Conservation (phyloP, 2,888 invertebrate genomes). For the Sinelater perroti region DNA sequence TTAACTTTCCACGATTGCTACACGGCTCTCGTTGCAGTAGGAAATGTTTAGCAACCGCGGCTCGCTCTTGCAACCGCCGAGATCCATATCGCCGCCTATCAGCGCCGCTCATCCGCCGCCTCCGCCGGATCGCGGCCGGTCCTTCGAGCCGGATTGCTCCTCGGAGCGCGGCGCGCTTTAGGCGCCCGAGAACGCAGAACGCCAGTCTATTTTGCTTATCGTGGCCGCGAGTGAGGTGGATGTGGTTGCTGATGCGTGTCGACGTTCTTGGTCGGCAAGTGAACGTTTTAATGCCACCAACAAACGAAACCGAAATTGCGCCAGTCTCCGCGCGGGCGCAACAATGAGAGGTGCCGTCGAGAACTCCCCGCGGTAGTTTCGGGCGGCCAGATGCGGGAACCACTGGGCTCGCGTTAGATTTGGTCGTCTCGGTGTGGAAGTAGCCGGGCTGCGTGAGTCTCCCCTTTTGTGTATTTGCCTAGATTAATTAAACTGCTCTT, state of each 20-base stretch:
- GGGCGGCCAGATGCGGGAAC: too few relatives aligned
- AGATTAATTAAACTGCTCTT: too few relatives aligned
- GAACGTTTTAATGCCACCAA: constrained; percentile 49
- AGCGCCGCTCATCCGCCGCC: constrained; percentile 13
- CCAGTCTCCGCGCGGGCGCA: constrained; percentile 9
- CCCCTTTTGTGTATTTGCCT: too few relatives aligned
- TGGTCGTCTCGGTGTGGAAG: too few relatives aligned
- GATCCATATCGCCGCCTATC: constrained; percentile 22
- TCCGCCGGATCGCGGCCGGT: too few relatives aligned
- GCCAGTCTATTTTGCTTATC: constrained; percentile 12
- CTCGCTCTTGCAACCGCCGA: constrained; percentile 6
- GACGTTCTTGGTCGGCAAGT: constrained; percentile 47
- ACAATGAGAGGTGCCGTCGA: neutral
- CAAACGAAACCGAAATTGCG: constrained; percentile 40
- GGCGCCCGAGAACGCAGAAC: too few relatives aligned
- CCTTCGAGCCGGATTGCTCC: too few relatives aligned
- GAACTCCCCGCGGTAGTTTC: neutral
- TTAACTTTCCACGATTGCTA: constrained; percentile 3
- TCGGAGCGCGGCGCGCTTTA: too few relatives aligned
- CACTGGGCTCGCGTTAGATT: too few relatives aligned
- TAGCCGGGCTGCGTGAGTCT: too few relatives aligned
- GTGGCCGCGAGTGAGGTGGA: constrained; percentile 38
- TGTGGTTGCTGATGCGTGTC: constrained; percentile 55
- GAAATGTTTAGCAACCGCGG: constrained; percentile 9
- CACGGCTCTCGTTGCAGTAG: neutral